These are phyloP conservation scores for Muschampia plurimacula DNA, from an alignment of 2,888 invertebrate genomes.

Conservation along the genomic window DNA sequence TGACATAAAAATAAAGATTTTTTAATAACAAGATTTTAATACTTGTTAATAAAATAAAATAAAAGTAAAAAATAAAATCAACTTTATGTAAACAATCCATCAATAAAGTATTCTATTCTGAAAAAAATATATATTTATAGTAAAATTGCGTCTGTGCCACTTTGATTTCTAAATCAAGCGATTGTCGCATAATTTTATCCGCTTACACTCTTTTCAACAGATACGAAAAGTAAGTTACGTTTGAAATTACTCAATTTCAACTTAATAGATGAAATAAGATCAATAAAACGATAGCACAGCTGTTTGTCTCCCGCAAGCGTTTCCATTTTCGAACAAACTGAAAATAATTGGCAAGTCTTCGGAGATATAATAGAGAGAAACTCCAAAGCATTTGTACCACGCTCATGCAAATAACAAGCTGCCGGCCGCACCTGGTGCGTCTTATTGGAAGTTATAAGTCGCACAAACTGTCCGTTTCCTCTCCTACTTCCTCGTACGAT, in stretches of 20 bases:
- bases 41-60: no score
- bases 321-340: conserved; percentile 22
- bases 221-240: neutral
- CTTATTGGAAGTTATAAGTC: conserved; percentile 85
- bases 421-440: conserved; percentile 77
- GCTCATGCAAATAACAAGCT: conserved; percentile 75
- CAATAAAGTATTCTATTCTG: no score
- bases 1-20: no score
- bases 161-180: no score
- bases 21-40: no score
- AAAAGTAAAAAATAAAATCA: no score
- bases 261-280: conserved; percentile 2
- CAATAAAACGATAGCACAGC: conserved; percentile 8
- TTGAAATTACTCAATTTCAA: neutral
- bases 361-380: conserved; percentile 33
- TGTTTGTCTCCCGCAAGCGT: conserved; percentile 23
- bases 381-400: conserved; percentile 47
- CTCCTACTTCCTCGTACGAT: conserved; percentile 56
- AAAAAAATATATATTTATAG: no score
- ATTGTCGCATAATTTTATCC: no score
- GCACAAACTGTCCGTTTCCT: conserved; percentile 69
- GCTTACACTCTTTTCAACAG: no score
- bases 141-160: no score
- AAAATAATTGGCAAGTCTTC: conserved; percentile 37
- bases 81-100: no score